Evolutionary conservation across 2,888 invertebrate genomes (phyloP).

Genomic region (Malthinus flaveolus): DNA sequence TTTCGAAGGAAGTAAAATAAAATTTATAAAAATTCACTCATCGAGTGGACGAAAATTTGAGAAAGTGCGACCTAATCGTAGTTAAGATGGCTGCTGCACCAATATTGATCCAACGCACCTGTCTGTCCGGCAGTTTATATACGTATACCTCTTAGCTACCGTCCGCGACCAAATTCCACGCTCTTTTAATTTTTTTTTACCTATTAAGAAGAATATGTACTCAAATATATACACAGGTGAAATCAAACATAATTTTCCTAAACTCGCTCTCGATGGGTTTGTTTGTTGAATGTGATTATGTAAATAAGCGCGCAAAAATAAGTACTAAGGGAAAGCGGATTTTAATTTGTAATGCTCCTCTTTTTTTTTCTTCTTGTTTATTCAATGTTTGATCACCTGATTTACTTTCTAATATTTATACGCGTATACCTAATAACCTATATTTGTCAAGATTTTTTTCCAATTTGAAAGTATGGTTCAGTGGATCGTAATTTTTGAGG

Average conservation of each 20-base stretch:
- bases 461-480: too few relatives aligned
- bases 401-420: too few relatives aligned
- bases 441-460: too few relatives aligned
- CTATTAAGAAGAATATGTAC: constrained; percentile 17
- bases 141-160: constrained; percentile 38
- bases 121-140: constrained; percentile 30
- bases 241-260: constrained; percentile 24
- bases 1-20: not conserved
- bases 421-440: too few relatives aligned
- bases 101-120: constrained; percentile 46
- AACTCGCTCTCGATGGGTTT: constrained; percentile 21
- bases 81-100: constrained; percentile 38
- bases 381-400: too few relatives aligned
- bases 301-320: not conserved
- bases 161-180: constrained; percentile 31
- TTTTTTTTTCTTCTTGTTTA: too few relatives aligned
- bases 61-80: constrained; percentile 27
- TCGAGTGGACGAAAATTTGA: constrained; percentile 6
- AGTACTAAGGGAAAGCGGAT: too few relatives aligned
- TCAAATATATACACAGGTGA: constrained; percentile 18
- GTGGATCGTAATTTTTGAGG: too few relatives aligned
- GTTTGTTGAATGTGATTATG: constrained; percentile 9
- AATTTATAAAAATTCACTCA: not conserved
- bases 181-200: constrained; percentile 24
- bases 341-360: too few relatives aligned